Percentiles rank a stretch among this genome's conserved stretches.
phyloP scores from a whole-genome alignment of 2,888 invertebrate genomes.

The Dolichopus griseipennis region DNA sequence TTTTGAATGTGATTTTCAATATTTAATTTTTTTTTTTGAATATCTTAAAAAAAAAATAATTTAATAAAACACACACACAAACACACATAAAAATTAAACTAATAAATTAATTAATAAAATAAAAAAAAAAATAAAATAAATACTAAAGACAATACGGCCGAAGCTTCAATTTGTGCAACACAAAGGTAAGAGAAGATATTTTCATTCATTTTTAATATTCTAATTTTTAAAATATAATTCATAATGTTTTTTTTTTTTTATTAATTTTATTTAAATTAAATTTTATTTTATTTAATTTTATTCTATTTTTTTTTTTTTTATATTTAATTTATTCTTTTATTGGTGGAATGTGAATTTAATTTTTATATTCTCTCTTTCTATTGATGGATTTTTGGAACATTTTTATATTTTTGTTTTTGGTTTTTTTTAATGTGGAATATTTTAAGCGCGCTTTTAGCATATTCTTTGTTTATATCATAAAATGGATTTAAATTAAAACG shows the following conservation, averaged over 20 bases:
- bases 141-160: conserved; percentile 42
- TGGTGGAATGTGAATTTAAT: too few relatives aligned
- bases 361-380: too few relatives aligned
- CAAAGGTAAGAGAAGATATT: conserved; percentile 39
- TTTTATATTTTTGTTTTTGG: too few relatives aligned
- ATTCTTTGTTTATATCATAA: conserved; percentile 14
- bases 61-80: conserved; percentile 11
- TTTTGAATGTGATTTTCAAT: neutral
- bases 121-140: conserved; percentile 4
- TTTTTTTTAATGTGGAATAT: too few relatives aligned
- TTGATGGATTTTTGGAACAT: too few relatives aligned
- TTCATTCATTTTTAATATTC: neutral
- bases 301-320: neutral
- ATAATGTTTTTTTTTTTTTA: neutral
- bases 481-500: neutral
- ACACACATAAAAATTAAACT: neutral
- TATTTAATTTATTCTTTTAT: neutral
- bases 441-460: neutral
- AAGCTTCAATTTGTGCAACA: conserved; percentile 41
- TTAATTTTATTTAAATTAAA: neutral
- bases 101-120: conserved; percentile 18
- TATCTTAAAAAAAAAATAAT: conserved; percentile 16
- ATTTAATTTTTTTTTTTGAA: neutral
- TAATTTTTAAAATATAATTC: neutral
- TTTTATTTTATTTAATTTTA: neutral